phyloP scores from a whole-genome alignment of 1,140 invertebrate genomes.

The Zaprionus capensis region DNA sequence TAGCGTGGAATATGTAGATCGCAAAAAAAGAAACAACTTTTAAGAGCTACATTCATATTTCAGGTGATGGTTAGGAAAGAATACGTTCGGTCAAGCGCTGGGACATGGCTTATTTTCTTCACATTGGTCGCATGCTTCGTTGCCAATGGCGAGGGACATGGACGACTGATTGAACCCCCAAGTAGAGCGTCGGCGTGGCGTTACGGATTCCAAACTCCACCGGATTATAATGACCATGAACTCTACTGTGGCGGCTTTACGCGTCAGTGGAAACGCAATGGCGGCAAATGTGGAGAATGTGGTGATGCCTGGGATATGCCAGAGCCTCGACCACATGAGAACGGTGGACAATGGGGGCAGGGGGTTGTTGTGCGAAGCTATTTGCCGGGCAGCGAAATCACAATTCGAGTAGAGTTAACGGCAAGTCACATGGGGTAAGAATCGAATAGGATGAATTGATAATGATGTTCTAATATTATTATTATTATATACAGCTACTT shows the following conservation, averaged over 20 bases:
- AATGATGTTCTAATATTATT: background rate
- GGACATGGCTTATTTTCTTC: constrained; percentile 1
- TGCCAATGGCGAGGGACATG: constrained; percentile 86
- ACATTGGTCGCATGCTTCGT: constrained; percentile 13
- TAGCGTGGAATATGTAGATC: background rate
- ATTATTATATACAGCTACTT: constrained; percentile 86
- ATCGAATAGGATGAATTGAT: background rate
- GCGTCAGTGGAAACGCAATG: constrained; percentile 89
- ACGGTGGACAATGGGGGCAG: constrained; percentile 92
- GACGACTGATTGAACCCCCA: constrained; percentile 93
- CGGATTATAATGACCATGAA: constrained; percentile 95
- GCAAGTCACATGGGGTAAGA: constrained; percentile 89
- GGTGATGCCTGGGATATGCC: constrained; percentile 92
- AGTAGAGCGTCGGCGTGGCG: constrained; percentile 91
- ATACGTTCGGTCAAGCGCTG: background rate
- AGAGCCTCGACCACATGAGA: constrained; percentile 91
- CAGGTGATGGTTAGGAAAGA: constrained; percentile 23
- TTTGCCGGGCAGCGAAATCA: constrained; percentile 87
- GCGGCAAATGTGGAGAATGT: constrained; percentile 94
- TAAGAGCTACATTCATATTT: background rate
- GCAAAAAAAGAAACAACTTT: background rate
- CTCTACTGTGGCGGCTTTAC: constrained; percentile 94
- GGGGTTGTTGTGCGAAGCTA: constrained; percentile 92
- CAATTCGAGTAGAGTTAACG: constrained; percentile 91
- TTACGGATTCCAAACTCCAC: constrained; percentile 89